These are phyloP conservation scores for Cryptocheilus praepositus DNA, from an alignment of 2,888 invertebrate genomes.

Conservation along the genomic window DNA sequence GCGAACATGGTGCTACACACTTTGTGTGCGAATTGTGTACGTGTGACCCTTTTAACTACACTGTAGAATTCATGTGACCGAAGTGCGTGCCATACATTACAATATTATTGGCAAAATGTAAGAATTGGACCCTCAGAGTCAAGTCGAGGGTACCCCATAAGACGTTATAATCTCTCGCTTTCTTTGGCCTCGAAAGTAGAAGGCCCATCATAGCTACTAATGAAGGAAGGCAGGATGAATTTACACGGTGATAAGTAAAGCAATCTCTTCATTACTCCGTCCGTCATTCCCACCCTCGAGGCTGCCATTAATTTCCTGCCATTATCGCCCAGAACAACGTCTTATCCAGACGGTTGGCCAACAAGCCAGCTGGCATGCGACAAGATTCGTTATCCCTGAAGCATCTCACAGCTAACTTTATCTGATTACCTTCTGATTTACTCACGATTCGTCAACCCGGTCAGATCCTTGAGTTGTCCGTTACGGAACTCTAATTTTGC, in stretches of 20 bases:
- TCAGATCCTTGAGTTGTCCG: too few species aligned
- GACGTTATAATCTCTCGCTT: slow-evolving; percentile 13
- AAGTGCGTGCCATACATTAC: too few species aligned
- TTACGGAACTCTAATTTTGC: too few species aligned
- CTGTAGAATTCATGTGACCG: too few species aligned
- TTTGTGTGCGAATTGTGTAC: too few species aligned
- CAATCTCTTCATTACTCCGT: slow-evolving; percentile 46
- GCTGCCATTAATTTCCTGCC: slow-evolving; percentile 48
- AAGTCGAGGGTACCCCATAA: too few species aligned
- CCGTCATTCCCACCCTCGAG: slow-evolving; percentile 28
- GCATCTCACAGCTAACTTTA: background rate
- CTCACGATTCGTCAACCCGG: background rate
- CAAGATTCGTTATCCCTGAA: slow-evolving; percentile 34
- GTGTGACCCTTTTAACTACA: too few species aligned
- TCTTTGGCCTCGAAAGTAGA: slow-evolving; percentile 3
- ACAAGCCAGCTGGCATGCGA: slow-evolving; percentile 22
- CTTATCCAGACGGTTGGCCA: slow-evolving; percentile 40
- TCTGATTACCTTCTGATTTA: background rate
- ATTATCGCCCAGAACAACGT: slow-evolving; percentile 42
- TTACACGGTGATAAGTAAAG: slow-evolving; percentile 49
- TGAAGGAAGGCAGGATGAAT: slow-evolving; percentile 37
- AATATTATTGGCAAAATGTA: too few species aligned
- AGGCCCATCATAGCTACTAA: slow-evolving; percentile 20
- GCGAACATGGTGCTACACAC: too few species aligned
- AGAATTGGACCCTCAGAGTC: too few species aligned